Conservation (phyloP, 2,797 vertebrate genomes). For the Chelmon rostratus region DNA sequence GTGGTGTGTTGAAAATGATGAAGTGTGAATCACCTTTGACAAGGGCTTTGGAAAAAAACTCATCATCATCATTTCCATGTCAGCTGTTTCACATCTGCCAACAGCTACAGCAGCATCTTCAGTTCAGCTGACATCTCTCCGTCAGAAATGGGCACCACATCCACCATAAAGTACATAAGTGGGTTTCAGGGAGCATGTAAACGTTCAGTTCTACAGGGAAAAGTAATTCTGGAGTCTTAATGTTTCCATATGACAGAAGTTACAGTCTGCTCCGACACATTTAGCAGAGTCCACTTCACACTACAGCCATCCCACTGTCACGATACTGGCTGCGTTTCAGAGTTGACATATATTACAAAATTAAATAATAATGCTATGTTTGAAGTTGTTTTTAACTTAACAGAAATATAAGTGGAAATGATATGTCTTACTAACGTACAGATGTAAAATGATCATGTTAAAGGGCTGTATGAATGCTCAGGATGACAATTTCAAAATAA, state of each 20-base stretch:
- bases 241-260: conserved; percentile 2
- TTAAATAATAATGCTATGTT: conserved; percentile 15
- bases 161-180: neutral
- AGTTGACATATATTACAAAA: neutral
- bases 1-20: neutral
- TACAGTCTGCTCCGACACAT: neutral
- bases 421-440: conserved; percentile 50
- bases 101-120: neutral
- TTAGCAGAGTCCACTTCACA: neutral
- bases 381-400: conserved; percentile 28
- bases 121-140: neutral
- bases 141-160: neutral
- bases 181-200: neutral
- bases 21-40: neutral
- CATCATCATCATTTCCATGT: neutral
- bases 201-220: neutral
- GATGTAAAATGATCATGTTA: conserved; percentile 19
- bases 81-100: neutral
- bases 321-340: conserved; percentile 16
- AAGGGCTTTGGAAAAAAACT: neutral
- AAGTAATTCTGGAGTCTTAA: neutral
- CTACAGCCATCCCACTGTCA: neutral
- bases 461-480: conserved; percentile 57
- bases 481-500: conserved; percentile 67
- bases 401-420: conserved; percentile 6